Base-by-base conservation (phyloP, 2,797 vertebrate species). In the Notolepis coatsorum region DNA sequence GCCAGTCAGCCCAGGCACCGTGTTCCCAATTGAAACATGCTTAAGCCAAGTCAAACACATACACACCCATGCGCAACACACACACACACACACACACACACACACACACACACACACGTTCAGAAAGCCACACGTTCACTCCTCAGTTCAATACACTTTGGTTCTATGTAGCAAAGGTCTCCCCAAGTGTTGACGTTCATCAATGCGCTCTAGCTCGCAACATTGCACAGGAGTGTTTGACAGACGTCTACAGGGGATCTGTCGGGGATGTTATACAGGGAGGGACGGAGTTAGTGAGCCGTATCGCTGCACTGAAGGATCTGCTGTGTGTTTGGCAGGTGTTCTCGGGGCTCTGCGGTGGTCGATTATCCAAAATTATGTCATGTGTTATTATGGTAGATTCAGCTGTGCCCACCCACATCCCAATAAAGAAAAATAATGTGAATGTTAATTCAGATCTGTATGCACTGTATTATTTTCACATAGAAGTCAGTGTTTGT, bases 1-100 rank as follows among this genome's bases (percentile, higher is more conserved):
- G 35, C 51, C 61, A 49, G 58, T 70, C 71, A 82, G 74, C 37
- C 31, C 53, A 50, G 17, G 35, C 45, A 50, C 35, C 39, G 48
- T 37, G 21, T 61, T 56, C 73, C 33, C 60, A 69, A 55, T 12
- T 10, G 41, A 65, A 68, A 57, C 59, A 68, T 1, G 1, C 21
- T 17, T 12, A 1, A 28, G 57, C 59, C 47, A 54, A 66, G 54
- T 51, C 48, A 64, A 73, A 64, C 60, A 59, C 39, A 42, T 18
- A 12, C 38, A 30, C 13, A 31, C 42, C n/a, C 42, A 33, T 12
- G 20, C 8, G 8, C 15, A 15, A 66, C 58, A 56, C 31, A 42
- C 20, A 12, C 38, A 15, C 7, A 18, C 30, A 23, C 42, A 18
- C 7, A 24, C 9, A 8, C 42, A 47, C 25, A 43, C 50, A 53